Evolutionary conservation across 2,888 invertebrate species (phyloP).

Genomic region (Rhodophaea formosa): DNA sequence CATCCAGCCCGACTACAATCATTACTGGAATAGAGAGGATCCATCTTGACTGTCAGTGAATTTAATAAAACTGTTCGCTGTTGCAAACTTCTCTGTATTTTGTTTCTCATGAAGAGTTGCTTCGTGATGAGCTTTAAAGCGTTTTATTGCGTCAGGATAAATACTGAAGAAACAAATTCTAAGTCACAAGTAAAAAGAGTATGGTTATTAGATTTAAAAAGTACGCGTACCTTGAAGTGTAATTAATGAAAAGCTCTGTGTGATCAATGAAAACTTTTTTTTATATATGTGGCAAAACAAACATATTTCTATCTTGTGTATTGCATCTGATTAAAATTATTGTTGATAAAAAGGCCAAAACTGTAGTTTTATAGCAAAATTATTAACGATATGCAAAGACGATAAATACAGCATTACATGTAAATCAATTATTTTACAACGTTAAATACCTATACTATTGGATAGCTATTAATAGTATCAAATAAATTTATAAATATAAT

Average conservation of each 20-base stretch:
- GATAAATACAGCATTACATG: background rate
- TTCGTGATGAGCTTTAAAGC: background rate
- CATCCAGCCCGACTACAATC: constrained; percentile 9
- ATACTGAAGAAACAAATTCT: too few relatives aligned
- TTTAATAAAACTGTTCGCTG: constrained; percentile 10
- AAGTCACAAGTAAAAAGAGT: too few relatives aligned
- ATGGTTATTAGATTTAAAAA: too few relatives aligned
- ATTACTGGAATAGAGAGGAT: constrained; percentile 13
- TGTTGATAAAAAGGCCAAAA: background rate
- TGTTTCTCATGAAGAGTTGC: background rate
- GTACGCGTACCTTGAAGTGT: too few relatives aligned
- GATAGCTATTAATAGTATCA: background rate
- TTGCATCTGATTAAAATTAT: background rate
- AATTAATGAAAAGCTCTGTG: too few relatives aligned
- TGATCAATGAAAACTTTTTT: too few relatives aligned
- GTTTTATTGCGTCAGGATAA: background rate
- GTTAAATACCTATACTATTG: background rate
- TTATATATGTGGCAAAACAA: too few relatives aligned
- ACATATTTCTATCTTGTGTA: too few relatives aligned
- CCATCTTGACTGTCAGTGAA: constrained; percentile 12
- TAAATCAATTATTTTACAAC: background rate
- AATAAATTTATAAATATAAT: background rate
- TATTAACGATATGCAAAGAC: background rate
- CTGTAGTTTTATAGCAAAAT: background rate
- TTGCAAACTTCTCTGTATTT: background rate